Evolutionary conservation across 2,113 vertebrate species (phyloP), one percentile per base, ranked within the genome.

Genomic region (Melierax canorus): DNA sequence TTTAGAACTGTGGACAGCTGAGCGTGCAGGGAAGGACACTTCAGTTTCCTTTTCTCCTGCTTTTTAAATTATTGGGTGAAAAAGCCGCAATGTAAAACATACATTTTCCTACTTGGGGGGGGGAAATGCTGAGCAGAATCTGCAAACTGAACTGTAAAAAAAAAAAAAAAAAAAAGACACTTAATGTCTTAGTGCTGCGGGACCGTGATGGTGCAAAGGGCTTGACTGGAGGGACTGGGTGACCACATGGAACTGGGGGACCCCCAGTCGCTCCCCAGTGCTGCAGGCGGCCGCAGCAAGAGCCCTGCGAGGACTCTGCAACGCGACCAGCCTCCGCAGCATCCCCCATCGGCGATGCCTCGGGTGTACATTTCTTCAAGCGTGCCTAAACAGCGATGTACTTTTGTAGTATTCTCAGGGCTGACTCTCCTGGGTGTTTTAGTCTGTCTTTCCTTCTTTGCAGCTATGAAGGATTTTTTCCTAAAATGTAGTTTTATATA

Each of bases 331-430:
- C 3, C 23, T 27, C 66, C 0, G 4, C 95, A 66, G 90, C 82
- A 14, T 36, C 87, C 58, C 66, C 56, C 43, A 0, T 2, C 67
- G 1, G 17, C 7, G 3, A 2, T 7, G 81, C 83, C 32, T 2
- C 8, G 2, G 53, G 1, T 4, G 14, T 4, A 3, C 0, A 0
- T 7, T 46, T 2, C 50, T 62, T 55, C 76, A 19, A 7, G 81
- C 22, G 2, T 7, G 9, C 45, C 1, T 14, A 7, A 62, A 16
- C 51, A 79, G 41, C 2, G 0, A 16, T 7, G 67, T 12, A 1
- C 26, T 7, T 7, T 0, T 6, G 4, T 23, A 11, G 23, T 1
- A 0, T 7, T 58, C 41, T 12, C 1, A 3, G 67, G 38, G 50
- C 78, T 63, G 68, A 15, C 10, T 55, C 67, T 87, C 87, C 68